Percentiles rank a stretch among this genome's conserved stretches.
These are phyloP conservation scores for Acleris sparsana DNA, from an alignment of 2,888 invertebrate genomes.

Conservation along the genomic window DNA sequence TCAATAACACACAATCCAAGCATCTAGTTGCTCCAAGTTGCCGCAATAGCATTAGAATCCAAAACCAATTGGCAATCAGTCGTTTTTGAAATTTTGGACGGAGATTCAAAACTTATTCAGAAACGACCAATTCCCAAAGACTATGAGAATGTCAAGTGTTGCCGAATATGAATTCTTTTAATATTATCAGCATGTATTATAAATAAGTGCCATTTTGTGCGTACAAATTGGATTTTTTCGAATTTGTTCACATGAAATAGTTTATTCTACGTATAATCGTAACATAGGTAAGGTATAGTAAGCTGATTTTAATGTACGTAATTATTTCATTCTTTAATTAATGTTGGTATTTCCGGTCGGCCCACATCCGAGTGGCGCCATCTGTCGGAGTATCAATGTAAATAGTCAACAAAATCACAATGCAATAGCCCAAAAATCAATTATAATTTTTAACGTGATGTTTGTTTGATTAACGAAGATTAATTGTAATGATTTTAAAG, in stretches of 20 bases:
- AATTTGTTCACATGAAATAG: slow-evolving; percentile 57
- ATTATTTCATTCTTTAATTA: slow-evolving; percentile 81
- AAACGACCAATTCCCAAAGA: slow-evolving; percentile 53
- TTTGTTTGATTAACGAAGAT: slow-evolving; percentile 59
- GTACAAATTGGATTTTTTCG: slow-evolving; percentile 48
- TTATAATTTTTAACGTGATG: slow-evolving; percentile 66
- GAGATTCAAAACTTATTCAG: slow-evolving; percentile 43
- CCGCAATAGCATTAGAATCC: slow-evolving; percentile 72
- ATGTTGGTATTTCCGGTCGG: slow-evolving; percentile 59
- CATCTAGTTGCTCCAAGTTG: slow-evolving; percentile 66
- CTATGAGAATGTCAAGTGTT: slow-evolving; percentile 80
- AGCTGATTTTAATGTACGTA: slow-evolving; percentile 82
- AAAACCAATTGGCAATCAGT: slow-evolving; percentile 49
- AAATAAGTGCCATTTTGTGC: slow-evolving; percentile 66
- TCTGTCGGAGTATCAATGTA: slow-evolving; percentile 60
- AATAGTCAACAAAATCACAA: slow-evolving; percentile 69
- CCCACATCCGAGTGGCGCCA: slow-evolving; percentile 14
- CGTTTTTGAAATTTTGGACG: slow-evolving; percentile 1
- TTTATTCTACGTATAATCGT: slow-evolving; percentile 71
- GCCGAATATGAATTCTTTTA: slow-evolving; percentile 81
- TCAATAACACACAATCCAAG: slow-evolving; percentile 48
- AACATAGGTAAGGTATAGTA: slow-evolving; percentile 79
- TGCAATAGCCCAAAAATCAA: slow-evolving; percentile 82
- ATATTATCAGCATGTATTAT: slow-evolving; percentile 80
- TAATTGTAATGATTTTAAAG: slow-evolving; percentile 53